These are phyloP conservation scores for Psittacus erithacus DNA, from an alignment of 2,113 vertebrate species.

Conservation along the genomic window DNA sequence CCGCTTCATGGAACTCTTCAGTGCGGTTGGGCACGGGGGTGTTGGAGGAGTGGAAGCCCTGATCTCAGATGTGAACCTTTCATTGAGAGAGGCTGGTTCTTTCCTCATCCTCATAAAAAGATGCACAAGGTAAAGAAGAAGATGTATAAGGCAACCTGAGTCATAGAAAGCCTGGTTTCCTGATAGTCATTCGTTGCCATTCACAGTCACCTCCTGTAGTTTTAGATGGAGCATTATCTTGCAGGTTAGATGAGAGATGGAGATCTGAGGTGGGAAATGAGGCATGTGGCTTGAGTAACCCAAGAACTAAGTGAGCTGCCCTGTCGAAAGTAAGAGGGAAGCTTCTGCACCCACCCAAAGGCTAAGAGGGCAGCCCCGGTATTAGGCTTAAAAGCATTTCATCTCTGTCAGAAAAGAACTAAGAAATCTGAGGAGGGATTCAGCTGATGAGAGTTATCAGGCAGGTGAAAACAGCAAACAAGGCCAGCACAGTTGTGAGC, in stretches of 20 bases:
- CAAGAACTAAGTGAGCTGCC: background rate
- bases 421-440: background rate
- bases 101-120: background rate
- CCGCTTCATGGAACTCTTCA: background rate
- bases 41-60: background rate
- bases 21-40: background rate
- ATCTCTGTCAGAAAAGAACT: background rate
- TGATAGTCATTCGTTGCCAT: background rate
- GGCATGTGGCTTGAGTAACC: background rate
- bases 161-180: background rate
- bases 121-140: background rate
- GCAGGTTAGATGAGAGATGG: background rate
- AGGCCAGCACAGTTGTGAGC: background rate
- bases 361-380: background rate
- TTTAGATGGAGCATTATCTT: background rate
- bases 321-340: background rate
- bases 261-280: background rate
- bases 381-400: background rate
- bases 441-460: background rate
- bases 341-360: background rate
- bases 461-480: background rate
- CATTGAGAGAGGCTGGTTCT: background rate
- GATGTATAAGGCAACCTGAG: background rate
- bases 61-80: background rate
- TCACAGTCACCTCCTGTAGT: background rate